A percentile compares a stretch with the other conserved stretches of the same genome.
These are phyloP conservation scores for Leptonema lineaticorne DNA, from an alignment of 1,140 invertebrate genomes.

Conservation along the genomic window DNA sequence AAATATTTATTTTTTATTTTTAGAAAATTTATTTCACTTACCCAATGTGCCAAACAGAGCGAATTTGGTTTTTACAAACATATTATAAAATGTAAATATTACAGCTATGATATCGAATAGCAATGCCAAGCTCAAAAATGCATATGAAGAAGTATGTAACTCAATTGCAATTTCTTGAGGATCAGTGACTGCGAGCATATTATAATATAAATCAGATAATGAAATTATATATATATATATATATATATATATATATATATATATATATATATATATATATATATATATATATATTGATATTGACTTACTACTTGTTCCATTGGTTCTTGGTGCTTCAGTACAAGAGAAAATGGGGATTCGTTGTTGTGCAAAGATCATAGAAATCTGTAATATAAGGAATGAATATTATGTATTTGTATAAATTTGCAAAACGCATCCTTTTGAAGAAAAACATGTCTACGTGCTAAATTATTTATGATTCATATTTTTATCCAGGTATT, in stretches of 20 bases:
- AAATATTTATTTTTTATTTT: neutral
- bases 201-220: neutral
- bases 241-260: neutral
- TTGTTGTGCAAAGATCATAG: no score
- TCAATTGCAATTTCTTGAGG: neutral
- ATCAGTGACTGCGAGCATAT: no score
- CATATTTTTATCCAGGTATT: neutral
- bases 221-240: neutral
- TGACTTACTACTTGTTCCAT: no score
- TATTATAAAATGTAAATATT: neutral
- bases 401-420: no score
- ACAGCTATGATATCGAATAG: neutral
- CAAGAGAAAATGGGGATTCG: no score
- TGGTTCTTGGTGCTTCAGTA: no score
- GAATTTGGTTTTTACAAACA: neutral
- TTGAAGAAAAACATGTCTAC: no score
- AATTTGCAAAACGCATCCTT: no score
- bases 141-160: neutral
- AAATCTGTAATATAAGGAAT: no score
- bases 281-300: no score
- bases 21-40: neutral
- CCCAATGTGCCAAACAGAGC: neutral
- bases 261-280: neutral
- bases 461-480: neutral
- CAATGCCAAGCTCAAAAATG: neutral